phyloP scores from a whole-genome alignment of 2,797 vertebrate species.

The Fratercula arctica region DNA sequence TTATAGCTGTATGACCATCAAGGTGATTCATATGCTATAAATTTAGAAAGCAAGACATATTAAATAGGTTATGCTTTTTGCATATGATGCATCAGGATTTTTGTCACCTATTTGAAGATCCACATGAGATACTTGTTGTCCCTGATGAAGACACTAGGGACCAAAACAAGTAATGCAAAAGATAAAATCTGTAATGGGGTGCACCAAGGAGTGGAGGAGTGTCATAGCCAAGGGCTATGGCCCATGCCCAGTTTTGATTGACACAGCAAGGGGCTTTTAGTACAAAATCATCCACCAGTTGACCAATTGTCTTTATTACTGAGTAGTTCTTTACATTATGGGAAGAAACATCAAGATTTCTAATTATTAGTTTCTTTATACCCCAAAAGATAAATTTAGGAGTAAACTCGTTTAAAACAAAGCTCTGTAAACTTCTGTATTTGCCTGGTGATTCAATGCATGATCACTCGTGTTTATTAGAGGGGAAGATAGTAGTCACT shows the following conservation, averaged over 20 bases:
- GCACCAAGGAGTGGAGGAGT: neutral
- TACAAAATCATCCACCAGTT: neutral
- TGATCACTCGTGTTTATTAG: neutral
- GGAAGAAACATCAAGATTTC: neutral
- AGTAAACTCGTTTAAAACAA: neutral
- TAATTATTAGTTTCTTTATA: neutral
- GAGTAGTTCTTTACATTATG: neutral
- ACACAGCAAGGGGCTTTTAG: neutral
- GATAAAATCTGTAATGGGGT: neutral
- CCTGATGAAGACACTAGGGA: neutral
- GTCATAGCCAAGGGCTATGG: neutral
- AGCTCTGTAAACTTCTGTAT: neutral
- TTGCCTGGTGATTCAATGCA: neutral
- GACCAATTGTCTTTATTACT: neutral
- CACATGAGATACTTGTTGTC: neutral
- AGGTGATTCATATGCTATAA: neutral
- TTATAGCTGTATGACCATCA: neutral
- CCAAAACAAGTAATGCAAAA: neutral
- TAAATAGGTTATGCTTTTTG: neutral
- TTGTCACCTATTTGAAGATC: neutral
- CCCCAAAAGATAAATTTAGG: neutral
- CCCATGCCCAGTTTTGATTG: neutral
- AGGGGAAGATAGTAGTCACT: neutral
- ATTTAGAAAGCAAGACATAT: neutral
- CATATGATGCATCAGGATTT: neutral